Evolutionary conservation across 2,888 invertebrate genomes (phyloP), one percentile per base, ranked within the genome.

Genomic region (Melinaea menophilus): DNA sequence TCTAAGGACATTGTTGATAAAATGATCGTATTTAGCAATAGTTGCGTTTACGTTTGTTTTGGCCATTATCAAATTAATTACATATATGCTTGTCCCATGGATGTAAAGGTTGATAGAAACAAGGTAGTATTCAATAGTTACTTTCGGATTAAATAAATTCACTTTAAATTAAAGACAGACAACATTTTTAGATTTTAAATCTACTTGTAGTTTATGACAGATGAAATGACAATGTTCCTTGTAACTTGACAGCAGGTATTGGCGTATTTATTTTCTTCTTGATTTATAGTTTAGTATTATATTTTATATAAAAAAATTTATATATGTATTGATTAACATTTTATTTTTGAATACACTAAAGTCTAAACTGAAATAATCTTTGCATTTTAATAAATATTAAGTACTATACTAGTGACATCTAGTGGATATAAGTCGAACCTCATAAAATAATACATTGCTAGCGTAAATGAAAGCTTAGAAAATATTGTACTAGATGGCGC

Each of bases 1-100:
- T 77, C 92, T 94, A 0, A 97, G 86, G 0, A 94, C 94, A 69
- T 96, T 94, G 77, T 97, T 96, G n/a, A 97, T 90, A 74, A 95
- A 95, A 5, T 86, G 81, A 82, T 97, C 96, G 77, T 94, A 95
- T 71, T 84, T 87, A 3, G 69, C 37, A 3, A 89, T 74, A 0
- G 73, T 79, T 48, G 80, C 79, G 2, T 81, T 73, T 2, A 82
- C 71, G n/a, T 73, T 77, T 57, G 65, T 13, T 47, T 72, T 69
- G 4, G 83, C 60, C 86, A 88, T 89, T 55, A 34, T 67, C 37
- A 58, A 51, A 31, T 5, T n/a, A 51, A 31, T 31, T 9, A 35
- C 13, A 4, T 55, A 4, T 13, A 46, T 37, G 35, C 11, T 57
- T 22, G 35, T 48, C 54, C 34, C 37, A 35, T 54, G 31, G 11